These are phyloP conservation scores for Cecidostiba fungosa DNA, from an alignment of 2,888 invertebrate species.

Conservation along the genomic window DNA sequence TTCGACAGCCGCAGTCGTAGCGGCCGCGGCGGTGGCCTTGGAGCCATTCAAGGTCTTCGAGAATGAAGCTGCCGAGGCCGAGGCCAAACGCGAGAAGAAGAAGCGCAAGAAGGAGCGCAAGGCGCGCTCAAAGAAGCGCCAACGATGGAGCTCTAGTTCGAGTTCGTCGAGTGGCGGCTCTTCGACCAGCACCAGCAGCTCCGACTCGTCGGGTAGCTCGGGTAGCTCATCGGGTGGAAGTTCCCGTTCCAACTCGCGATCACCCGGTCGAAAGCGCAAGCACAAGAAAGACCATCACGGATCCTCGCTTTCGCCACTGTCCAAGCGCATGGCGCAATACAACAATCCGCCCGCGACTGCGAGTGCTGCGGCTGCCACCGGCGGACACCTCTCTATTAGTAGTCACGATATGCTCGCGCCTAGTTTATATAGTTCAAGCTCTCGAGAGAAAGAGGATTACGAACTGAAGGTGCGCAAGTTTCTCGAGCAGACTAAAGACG, in stretches of 20 bases:
- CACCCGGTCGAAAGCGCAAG: constrained; percentile 74
- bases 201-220: constrained; percentile 70
- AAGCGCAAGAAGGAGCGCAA: constrained; percentile 80
- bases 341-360: constrained; percentile 86
- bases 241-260: constrained; percentile 76
- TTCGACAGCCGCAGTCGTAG: not conserved
- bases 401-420: constrained; percentile 81
- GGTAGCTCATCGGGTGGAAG: constrained; percentile 81
- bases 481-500: constrained; percentile 89
- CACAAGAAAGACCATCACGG: constrained; percentile 84
- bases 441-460: constrained; percentile 81
- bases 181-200: constrained; percentile 83
- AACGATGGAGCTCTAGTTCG: constrained; percentile 82
- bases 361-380: constrained; percentile 73
- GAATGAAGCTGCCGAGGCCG: constrained; percentile 74
- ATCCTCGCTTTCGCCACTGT: constrained; percentile 90
- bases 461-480: constrained; percentile 88
- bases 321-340: constrained; percentile 91
- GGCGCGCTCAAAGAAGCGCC: constrained; percentile 77
- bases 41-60: constrained; percentile 75
- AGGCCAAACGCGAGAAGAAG: constrained; percentile 79
- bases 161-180: constrained; percentile 82
- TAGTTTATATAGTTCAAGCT: constrained; percentile 78
- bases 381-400: constrained; percentile 76
- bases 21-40: constrained; percentile 1